Evolutionary conservation across 2,888 invertebrate species (phyloP).

Genomic region (Pedicia rivosa): DNA sequence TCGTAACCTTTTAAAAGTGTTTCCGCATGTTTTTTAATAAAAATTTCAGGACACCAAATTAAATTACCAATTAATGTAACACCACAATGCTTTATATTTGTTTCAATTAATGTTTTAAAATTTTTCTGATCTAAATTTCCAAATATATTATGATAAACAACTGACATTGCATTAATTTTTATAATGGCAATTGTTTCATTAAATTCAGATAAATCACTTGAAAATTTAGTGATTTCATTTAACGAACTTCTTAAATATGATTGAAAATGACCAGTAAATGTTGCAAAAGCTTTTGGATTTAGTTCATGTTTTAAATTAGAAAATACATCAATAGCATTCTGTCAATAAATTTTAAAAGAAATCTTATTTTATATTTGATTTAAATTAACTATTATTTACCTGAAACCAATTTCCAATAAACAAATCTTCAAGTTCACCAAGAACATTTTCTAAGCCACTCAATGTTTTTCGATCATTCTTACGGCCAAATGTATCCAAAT

Average conservation of each 20-base stretch:
- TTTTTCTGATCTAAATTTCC: constrained; percentile 61
- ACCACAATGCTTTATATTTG: constrained; percentile 64
- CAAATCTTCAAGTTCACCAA: constrained; percentile 37
- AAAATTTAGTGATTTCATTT: constrained; percentile 28
- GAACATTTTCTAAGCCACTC: constrained; percentile 52
- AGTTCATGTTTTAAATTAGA: constrained; percentile 18
- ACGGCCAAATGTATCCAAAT: constrained; percentile 42
- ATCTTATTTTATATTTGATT: constrained; percentile 4
- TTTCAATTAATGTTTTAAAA: constrained; percentile 53
- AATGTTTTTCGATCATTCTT: constrained; percentile 31
- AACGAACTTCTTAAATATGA: constrained; percentile 18
- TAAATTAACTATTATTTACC: constrained; percentile 23
- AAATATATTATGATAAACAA: constrained; percentile 53
- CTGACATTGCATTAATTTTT: constrained; percentile 50
- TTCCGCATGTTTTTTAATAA: constrained; percentile 48
- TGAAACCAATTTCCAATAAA: constrained; percentile 49
- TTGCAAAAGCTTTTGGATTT: constrained; percentile 16
- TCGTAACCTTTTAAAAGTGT: constrained; percentile 34
- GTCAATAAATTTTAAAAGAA: constrained; percentile 9
- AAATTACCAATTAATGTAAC: constrained; percentile 65
- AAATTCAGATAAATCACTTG: constrained; percentile 44
- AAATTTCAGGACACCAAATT: constrained; percentile 74
- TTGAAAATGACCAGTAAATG: constrained; percentile 24
- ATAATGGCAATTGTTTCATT: constrained; percentile 42
- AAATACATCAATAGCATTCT: constrained; percentile 19